Percentiles rank a stretch among this genome's conserved stretches.
Evolutionary conservation across 1,140 invertebrate species (phyloP).

Genomic region (Trichonephila clavata): DNA sequence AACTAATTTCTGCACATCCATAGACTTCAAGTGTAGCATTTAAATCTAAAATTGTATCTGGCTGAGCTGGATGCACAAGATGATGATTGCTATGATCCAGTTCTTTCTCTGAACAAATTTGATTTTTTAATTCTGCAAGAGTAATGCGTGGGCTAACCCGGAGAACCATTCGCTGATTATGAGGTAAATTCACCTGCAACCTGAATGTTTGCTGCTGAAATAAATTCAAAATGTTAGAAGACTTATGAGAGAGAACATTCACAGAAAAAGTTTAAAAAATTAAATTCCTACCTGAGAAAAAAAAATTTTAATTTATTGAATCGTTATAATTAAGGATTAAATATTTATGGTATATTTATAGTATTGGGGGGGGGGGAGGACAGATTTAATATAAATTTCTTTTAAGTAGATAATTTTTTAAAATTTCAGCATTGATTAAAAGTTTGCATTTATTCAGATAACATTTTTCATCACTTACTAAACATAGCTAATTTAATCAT

Average conservation of each 20-base stretch:
- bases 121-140: slow-evolving; percentile 86
- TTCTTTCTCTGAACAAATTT: slow-evolving; percentile 91
- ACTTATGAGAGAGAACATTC: not conserved
- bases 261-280: too few species aligned
- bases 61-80: slow-evolving; percentile 81
- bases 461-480: too few species aligned
- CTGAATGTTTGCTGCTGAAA: slow-evolving; percentile 86
- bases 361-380: too few species aligned
- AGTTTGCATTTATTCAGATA: too few species aligned
- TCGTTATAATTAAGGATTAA: too few species aligned
- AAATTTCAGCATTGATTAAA: too few species aligned
- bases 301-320: too few species aligned
- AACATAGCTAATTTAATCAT: too few species aligned
- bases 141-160: slow-evolving; percentile 86
- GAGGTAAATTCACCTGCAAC: slow-evolving; percentile 90
- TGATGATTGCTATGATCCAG: slow-evolving; percentile 88
- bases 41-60: slow-evolving; percentile 75
- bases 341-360: too few species aligned
- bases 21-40: slow-evolving; percentile 77
- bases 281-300: too few species aligned
- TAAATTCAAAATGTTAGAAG: slow-evolving; percentile 33
- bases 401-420: too few species aligned
- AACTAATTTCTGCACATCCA: slow-evolving; percentile 76
- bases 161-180: slow-evolving; percentile 90
- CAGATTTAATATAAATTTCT: too few species aligned